Conservation (phyloP, 2,888 invertebrate genomes). For the Fissipunctia ypsillon region DNA sequence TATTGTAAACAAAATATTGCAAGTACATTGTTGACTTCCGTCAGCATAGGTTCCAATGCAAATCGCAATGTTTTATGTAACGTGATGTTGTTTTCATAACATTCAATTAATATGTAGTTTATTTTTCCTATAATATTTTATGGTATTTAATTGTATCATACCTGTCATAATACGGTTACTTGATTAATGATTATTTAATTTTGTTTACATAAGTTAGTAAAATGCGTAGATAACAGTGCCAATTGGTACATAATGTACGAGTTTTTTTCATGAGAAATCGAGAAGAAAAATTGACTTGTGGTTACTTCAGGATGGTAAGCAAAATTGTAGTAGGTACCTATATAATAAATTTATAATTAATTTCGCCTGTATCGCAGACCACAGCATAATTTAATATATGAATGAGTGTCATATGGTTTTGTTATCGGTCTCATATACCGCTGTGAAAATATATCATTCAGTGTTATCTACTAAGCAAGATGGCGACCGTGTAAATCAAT, state of each 20-base stretch:
- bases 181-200: conserved; percentile 17
- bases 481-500: conserved; percentile 87
- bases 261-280: neutral
- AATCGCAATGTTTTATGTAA: conserved; percentile 32
- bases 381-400: conserved; percentile 65
- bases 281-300: neutral
- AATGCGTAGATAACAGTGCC: neutral
- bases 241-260: neutral
- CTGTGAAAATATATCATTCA: conserved; percentile 83
- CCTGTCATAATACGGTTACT: conserved; percentile 3
- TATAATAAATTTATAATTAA: conserved; percentile 2
- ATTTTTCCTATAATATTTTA: conserved; percentile 22
- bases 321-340: neutral
- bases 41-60: conserved; percentile 17
- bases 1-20: conserved; percentile 50
- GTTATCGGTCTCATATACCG: conserved; percentile 76
- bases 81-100: conserved; percentile 21
- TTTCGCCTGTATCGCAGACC: conserved; percentile 40
- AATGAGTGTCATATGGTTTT: conserved; percentile 77
- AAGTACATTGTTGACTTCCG: conserved; percentile 27
- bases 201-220: conserved; percentile 21
- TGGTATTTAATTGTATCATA: neutral
- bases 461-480: conserved; percentile 82
- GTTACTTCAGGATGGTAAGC: neutral
- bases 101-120: conserved; percentile 24